Evolutionary conservation across 2,113 vertebrate species (phyloP), one percentile per base, ranked within the genome.

Genomic region (Nannospalax galili): DNA sequence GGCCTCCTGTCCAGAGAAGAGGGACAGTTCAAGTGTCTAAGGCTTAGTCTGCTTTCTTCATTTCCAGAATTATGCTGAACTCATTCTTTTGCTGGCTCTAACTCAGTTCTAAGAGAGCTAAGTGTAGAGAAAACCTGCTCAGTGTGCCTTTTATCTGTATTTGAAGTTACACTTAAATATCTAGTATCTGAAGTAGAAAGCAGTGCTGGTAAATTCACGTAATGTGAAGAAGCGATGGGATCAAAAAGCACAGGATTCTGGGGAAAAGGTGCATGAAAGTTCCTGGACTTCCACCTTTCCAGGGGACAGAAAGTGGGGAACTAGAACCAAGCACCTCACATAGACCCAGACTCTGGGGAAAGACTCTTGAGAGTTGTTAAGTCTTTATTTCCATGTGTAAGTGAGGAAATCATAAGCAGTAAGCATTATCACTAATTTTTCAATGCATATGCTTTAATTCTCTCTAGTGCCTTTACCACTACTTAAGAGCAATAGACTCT

Each of bases 281-380:
- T 37, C n/a, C 1, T 62, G 24, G 60, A 40, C 12, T 52, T 2
- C 3, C 15, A 2, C 3, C 10, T 7, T 14, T 8, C 0, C 0
- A 14, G 42, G 9, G 14, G 7, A 9, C n/a, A 78, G 19, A 69
- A 4, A 35, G 0, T 15, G 9, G 20, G 7, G 3, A 40, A 26
- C 19, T 19, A 65, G 45, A 15, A 26, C 10, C 42, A 30, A 81
- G 60, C 3, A 37, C 3, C 26, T 48, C 26, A 26, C 0, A 3
- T 9, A 73, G 48, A 28, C 62, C 16, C 0, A 20, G 40, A 30
- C 30, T 37, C 35, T 24, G 20, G 24, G 45, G 35, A 30, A 78
- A 48, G 42, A 19, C 2, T 28, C 56, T 17, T 0, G 7, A 5
- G 17, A 37, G 7, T 42, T 81, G 5, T 22, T 9, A 26, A 48